A percentile compares a stretch with the other conserved stretches of the same genome.
Conservation (phyloP, 2,888 invertebrate species). For the Spodoptera picta region DNA sequence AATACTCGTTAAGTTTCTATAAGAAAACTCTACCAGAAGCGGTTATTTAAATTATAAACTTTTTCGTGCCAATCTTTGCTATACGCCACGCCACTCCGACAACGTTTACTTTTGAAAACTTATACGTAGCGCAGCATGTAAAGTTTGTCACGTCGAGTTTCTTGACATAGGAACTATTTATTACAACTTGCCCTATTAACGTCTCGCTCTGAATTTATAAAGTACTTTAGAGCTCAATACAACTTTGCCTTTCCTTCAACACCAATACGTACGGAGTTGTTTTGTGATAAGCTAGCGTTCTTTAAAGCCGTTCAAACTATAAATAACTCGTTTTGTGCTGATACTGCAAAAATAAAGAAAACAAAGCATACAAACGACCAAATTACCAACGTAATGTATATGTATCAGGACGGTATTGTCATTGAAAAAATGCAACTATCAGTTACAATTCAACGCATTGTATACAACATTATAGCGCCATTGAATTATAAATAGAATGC, state of each 20-base stretch:
- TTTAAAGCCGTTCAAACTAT: conserved; percentile 3
- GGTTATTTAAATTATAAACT: too few relatives aligned
- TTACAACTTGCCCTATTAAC: background rate
- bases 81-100: too few relatives aligned
- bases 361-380: conserved; percentile 23
- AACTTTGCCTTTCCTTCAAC: conserved; percentile 2
- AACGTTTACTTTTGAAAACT: too few relatives aligned
- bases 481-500: conserved; percentile 53
- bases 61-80: too few relatives aligned
- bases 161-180: background rate
- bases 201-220: background rate
- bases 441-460: conserved; percentile 40
- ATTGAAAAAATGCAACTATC: conserved; percentile 51
- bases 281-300: conserved; percentile 1
- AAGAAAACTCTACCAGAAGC: too few relatives aligned
- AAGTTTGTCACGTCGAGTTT: too few relatives aligned
- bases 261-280: background rate
- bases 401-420: conserved; percentile 23
- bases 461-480: conserved; percentile 44
- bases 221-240: background rate
- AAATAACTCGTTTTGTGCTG: conserved; percentile 8
- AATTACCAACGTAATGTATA: conserved; percentile 20
- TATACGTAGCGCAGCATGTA: too few relatives aligned
- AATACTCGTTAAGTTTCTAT: too few relatives aligned
- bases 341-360: conserved; percentile 15